Base-by-base conservation (phyloP, 2,888 invertebrate genomes). In the Tiphia femorata region DNA sequence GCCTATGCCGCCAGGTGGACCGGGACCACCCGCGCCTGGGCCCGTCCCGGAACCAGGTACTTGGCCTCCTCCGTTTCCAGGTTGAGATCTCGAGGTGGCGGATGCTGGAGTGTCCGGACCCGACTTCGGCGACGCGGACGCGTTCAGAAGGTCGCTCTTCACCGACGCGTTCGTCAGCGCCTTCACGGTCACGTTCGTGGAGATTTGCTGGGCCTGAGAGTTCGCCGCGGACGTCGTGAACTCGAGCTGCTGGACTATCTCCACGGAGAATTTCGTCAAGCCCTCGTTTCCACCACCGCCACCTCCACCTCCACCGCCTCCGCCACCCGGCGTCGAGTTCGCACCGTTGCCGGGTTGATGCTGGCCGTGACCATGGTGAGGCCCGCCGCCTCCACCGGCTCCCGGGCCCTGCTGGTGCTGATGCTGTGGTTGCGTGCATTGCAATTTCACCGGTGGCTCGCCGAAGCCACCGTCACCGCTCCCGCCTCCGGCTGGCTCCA, bases 171-270 rank as follows among this genome's bases (percentile, higher is more conserved):
- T 91, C 64, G 91, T 90, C 71, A 91, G 84, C 29, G 92, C 90
- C 79, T 95, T 96, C 64, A 96, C 95, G 48, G 95, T 96, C 54
- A 96, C 95, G 86, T 95, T 95, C 67, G 96, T 95, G 77, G 92
- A 93, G 70, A 95, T 95, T 84, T 95, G 94, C 79, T 95, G 94
- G 48, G 94, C 92, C 79, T 94, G 94, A 5, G 93, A 92, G 79
- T 92, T 94, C 41, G 93, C 93, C 48, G 93, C 92, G 41, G 92
- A 93, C 35, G 94, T 94, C 62, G 94, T 94, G 81, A 95, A 95
- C 83, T 96, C 94, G 49, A 94, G 85, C 82, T 94, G 95, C 82
- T 96, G 96, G 17, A 96, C 95, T 74, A 96, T 96, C 85, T 96
- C 95, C 60, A 96, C 95, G 3, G 94, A 94, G 85, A 96, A 95